Base-by-base conservation (phyloP, 2,888 invertebrate species). In the Himalopsyche tibetana region DNA sequence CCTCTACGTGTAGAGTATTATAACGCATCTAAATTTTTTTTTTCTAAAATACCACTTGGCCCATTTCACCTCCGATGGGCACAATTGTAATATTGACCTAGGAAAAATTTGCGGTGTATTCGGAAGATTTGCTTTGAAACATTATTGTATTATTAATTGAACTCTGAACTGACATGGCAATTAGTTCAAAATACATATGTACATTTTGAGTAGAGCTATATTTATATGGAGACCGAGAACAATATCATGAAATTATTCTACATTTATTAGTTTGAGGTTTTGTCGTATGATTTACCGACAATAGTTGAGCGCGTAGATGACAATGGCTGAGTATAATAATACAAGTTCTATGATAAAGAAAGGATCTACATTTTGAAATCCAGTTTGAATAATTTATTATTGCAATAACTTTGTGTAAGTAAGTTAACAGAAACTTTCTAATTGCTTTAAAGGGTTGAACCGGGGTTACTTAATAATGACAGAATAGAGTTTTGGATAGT, bases 341-440 rank as follows among this genome's bases (percentile, higher is more conserved):
- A 19, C 19, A 28, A 19, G 19, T 19, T 19, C 11, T 63, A 9
- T 63, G 63, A 63, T 19, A 19, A 63, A 63, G 63, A 63, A 63
- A 63, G 63, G 19, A 19, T n/a, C 19, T 63, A n/a, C 19, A 63
- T 63, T 63, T 63, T 28, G 63, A 63, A 63, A 63, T 63, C 63
- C 9, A n/a, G 63, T 63, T 63, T 19, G 19, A 19, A 63, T 63
- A 63, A 63, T 63, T 63, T 63, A 63, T 63, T 51, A 51, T 63
- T 63, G 63, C n/a, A 63, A 63, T 63, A 63, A 63, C 63, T 63
- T 63, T 63, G 28, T 11, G 63, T 28, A 63, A 63, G 63, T n/a
- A 19, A 63, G 63, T 63, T 63, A 63, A 8, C n/a, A 19, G 63
- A 63, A 63, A 63, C 63, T 63, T 63, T 63, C 19, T 19, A 63